Conservation (phyloP, 2,797 vertebrate species). For the Sebastes baramenuke region DNA sequence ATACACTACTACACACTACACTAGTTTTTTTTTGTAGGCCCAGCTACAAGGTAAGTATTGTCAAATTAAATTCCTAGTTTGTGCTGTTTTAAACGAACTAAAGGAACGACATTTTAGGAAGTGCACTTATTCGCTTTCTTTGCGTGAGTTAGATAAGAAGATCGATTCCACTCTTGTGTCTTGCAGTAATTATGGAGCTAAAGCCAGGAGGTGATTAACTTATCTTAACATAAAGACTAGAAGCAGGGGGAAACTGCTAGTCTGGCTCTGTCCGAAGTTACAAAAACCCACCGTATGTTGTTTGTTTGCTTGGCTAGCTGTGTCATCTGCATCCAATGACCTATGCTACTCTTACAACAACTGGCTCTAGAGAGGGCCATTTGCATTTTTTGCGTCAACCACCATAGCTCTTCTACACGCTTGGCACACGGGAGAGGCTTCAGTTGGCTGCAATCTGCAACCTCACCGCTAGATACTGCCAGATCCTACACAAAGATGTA, state of each 20-base stretch:
- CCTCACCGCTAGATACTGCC: accelerated
- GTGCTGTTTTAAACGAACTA: neutral
- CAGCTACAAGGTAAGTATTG: neutral
- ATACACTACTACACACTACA: neutral
- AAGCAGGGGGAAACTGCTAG: neutral
- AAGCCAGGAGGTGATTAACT: neutral
- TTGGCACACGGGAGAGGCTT: too few species aligned
- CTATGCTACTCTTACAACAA: too few species aligned
- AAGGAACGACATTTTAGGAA: neutral
- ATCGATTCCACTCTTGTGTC: neutral
- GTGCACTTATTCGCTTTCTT: neutral
- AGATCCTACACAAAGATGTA: neutral
- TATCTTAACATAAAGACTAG: neutral
- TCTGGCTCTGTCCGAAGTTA: neutral
- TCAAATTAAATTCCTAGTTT: neutral
- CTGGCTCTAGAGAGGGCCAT: too few species aligned
- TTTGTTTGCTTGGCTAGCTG: neutral
- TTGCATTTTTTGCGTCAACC: too few species aligned
- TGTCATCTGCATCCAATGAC: too few species aligned
- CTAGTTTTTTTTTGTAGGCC: neutral
- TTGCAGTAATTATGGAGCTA: neutral
- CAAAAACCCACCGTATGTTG: neutral
- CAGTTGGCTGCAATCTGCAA: too few species aligned
- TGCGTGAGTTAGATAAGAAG: too few species aligned
- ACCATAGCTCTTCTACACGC: too few species aligned